Percentiles rank a stretch among this genome's conserved stretches.
These are phyloP conservation scores for Chrysotoxum bicinctum DNA, from an alignment of 2,888 invertebrate genomes.

Conservation along the genomic window DNA sequence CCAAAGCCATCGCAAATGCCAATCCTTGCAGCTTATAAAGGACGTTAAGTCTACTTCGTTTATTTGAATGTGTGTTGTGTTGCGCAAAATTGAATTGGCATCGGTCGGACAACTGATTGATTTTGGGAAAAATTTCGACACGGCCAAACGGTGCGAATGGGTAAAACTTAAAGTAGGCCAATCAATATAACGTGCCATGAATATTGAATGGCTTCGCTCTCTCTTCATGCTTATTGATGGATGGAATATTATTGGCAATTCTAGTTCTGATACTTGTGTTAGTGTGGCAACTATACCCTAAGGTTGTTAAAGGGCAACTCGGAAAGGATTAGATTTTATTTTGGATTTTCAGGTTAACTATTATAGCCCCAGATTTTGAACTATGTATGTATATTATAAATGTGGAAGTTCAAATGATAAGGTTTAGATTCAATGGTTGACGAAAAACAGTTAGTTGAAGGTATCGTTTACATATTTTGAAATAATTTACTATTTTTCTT, in stretches of 20 bases:
- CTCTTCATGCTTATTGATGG: conserved; percentile 33
- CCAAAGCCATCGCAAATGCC: conserved; percentile 4
- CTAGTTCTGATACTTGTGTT: background rate
- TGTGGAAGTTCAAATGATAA: conserved; percentile 24
- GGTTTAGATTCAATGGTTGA: background rate
- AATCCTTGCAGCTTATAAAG: background rate
- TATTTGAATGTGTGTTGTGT: conserved; percentile 49
- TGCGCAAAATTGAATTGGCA: conserved; percentile 70
- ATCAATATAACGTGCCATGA: conserved; percentile 72
- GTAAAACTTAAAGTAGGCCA: conserved; percentile 72
- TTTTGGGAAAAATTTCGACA: conserved; percentile 69
- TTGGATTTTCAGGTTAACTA: conserved; percentile 52
- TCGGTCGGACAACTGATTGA: conserved; percentile 71
- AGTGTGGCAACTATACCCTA: conserved; percentile 1
- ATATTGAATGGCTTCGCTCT: conserved; percentile 49
- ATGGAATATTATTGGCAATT: conserved; percentile 58
- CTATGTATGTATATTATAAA: conserved; percentile 24
- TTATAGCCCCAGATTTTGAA: conserved; percentile 37
- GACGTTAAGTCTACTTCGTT: conserved; percentile 28
- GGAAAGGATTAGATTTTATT: conserved; percentile 43
- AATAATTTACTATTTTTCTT: too few species aligned
- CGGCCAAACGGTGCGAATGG: conserved; percentile 68
- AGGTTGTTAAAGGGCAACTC: too few species aligned
- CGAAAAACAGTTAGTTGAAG: background rate
- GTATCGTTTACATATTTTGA: background rate